These are phyloP conservation scores for Pseudomyrmex pallidus DNA, from an alignment of 1,140 invertebrate species.

Conservation along the genomic window DNA sequence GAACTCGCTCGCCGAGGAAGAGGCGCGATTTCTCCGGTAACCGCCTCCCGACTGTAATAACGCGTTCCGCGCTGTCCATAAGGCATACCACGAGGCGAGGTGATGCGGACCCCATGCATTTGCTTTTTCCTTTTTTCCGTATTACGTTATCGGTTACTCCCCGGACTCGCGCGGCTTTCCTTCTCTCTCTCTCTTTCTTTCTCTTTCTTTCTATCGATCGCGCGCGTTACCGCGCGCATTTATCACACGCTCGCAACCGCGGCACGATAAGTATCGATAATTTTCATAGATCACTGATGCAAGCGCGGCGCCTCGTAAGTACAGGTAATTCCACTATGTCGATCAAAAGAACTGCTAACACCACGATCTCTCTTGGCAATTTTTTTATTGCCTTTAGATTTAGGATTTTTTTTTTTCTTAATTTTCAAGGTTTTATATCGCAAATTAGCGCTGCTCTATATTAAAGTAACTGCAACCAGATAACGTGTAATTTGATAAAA, in stretches of 20 bases:
- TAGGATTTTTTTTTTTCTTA: too few species aligned
- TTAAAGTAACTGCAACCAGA: too few species aligned
- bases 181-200: not conserved
- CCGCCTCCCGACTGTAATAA: conserved; percentile 74
- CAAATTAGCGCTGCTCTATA: too few species aligned
- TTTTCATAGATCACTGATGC: conserved; percentile 61
- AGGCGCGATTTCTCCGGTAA: conserved; percentile 63
- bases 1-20: conserved; percentile 73
- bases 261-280: conserved; percentile 65
- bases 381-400: not conserved
- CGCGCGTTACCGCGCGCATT: conserved; percentile 45
- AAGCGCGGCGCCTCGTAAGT: not conserved
- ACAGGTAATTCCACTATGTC: conserved; percentile 38
- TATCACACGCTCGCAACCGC: conserved; percentile 54
- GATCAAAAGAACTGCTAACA: conserved; percentile 28
- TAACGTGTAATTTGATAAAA: not conserved
- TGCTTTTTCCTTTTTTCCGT: conserved; percentile 69
- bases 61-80: conserved; percentile 71
- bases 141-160: conserved; percentile 71
- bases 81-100: conserved; percentile 66
- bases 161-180: conserved; percentile 3
- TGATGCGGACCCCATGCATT: conserved; percentile 32
- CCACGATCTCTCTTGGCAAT: not conserved
- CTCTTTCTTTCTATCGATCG: not conserved
- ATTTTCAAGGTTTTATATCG: too few species aligned